Evolutionary conservation across 2,113 vertebrate species (phyloP).

Genomic region (Alosa alosa): DNA sequence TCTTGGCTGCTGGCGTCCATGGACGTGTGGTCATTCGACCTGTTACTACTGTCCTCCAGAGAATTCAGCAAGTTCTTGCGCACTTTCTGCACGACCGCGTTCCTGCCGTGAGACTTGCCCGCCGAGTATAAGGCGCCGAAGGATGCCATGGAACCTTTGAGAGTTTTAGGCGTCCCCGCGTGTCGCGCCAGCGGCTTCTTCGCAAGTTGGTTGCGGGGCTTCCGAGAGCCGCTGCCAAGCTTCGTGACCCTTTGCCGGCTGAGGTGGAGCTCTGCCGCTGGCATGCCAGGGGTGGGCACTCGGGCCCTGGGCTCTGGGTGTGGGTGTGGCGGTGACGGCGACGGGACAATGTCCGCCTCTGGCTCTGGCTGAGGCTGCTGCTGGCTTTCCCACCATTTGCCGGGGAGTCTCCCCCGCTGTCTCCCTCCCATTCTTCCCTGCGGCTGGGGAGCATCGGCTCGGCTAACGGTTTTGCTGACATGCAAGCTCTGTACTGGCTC

Average conservation of each 20-base stretch:
- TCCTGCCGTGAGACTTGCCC: neutral
- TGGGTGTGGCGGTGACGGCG: neutral
- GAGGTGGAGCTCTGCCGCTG: neutral
- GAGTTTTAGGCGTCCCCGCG: conserved; percentile 44
- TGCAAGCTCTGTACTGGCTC: neutral
- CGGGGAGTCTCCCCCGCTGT: conserved; percentile 36
- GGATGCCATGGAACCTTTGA: conserved; percentile 48
- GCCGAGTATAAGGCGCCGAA: conserved; percentile 52
- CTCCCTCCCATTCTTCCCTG: conserved; percentile 36
- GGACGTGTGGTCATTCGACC: conserved; percentile 39
- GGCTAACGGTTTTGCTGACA: neutral
- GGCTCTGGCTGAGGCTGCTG: neutral
- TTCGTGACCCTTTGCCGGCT: neutral
- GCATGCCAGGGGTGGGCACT: neutral
- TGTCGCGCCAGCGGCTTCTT: neutral
- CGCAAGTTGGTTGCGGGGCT: neutral
- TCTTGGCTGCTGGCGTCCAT: conserved; percentile 21
- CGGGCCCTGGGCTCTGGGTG: conserved; percentile 25
- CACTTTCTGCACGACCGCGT: neutral
- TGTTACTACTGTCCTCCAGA: conserved; percentile 40
- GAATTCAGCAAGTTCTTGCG: conserved; percentile 37
- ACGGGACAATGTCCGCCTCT: neutral
- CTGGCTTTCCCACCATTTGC: conserved; percentile 54
- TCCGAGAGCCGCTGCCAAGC: neutral
- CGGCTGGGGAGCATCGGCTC: neutral